These are phyloP conservation scores for Cerceris ruficornis DNA, from an alignment of 2,888 invertebrate species.

Conservation along the genomic window DNA sequence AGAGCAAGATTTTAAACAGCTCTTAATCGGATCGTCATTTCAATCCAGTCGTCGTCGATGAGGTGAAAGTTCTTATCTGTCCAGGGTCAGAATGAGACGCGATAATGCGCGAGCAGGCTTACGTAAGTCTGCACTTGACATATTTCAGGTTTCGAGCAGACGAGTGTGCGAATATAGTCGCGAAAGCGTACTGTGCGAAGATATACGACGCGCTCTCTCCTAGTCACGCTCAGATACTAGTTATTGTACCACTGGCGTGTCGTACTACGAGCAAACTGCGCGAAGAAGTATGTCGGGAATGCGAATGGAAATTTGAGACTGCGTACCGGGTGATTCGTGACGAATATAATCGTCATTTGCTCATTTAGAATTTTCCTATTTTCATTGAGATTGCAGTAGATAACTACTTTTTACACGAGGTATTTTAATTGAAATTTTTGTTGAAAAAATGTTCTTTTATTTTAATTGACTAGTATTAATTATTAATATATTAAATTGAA, in stretches of 20 bases:
- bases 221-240: neutral
- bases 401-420: too few species aligned
- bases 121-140: slow-evolving; percentile 24
- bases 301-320: neutral
- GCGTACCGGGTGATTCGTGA: neutral
- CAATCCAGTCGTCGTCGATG: neutral
- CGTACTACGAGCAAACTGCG: neutral
- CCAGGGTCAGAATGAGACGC: neutral
- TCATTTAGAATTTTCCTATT: too few species aligned
- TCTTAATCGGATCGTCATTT: neutral
- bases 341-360: too few species aligned
- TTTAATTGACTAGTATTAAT: too few species aligned
- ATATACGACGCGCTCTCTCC: too few species aligned
- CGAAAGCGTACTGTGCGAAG: neutral
- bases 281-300: slow-evolving; percentile 20
- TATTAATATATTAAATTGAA: too few species aligned
- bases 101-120: neutral
- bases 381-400: too few species aligned
- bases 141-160: slow-evolving; percentile 20
- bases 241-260: neutral
- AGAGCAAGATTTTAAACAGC: too few species aligned
- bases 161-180: neutral
- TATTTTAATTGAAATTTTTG: too few species aligned
- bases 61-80: slow-evolving; percentile 14
- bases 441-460: too few species aligned